These are phyloP conservation scores for Apteryx mantelli DNA, from an alignment of 2,113 vertebrate species.

Conservation along the genomic window DNA sequence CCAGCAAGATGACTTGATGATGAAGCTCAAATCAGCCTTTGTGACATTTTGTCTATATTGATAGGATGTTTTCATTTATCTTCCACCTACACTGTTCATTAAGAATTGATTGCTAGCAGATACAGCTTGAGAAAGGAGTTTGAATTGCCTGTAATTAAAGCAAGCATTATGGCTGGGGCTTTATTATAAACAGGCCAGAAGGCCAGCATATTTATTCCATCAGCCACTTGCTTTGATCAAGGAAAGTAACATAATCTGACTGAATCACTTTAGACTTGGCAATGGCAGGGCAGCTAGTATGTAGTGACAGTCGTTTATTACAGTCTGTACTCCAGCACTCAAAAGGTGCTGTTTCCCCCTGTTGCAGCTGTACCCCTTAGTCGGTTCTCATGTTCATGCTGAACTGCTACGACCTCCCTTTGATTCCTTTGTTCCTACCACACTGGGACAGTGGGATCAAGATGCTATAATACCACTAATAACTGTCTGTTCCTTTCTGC, in stretches of 20 bases:
- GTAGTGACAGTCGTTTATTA: not conserved
- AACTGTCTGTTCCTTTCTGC: not conserved
- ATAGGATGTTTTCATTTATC: conserved; percentile 10
- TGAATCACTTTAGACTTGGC: not conserved
- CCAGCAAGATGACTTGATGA: not conserved
- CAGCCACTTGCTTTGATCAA: not conserved
- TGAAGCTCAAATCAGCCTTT: not conserved
- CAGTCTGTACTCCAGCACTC: not conserved
- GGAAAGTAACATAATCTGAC: not conserved
- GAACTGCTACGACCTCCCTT: not conserved
- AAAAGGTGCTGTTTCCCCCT: not conserved
- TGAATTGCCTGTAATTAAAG: not conserved
- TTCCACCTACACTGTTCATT: not conserved
- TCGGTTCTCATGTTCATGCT: not conserved
- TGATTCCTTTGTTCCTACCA: not conserved
- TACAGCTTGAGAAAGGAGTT: not conserved
- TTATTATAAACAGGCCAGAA: not conserved
- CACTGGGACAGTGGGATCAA: not conserved
- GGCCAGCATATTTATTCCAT: not conserved
- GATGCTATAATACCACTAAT: not conserved
- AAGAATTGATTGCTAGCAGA: conserved; percentile 20
- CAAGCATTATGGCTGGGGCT: not conserved
- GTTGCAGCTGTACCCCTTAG: not conserved
- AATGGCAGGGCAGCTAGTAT: not conserved
- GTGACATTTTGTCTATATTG: not conserved